Evolutionary conservation across 2,113 vertebrate species (phyloP).

Genomic region (Anoplopoma fimbria): DNA sequence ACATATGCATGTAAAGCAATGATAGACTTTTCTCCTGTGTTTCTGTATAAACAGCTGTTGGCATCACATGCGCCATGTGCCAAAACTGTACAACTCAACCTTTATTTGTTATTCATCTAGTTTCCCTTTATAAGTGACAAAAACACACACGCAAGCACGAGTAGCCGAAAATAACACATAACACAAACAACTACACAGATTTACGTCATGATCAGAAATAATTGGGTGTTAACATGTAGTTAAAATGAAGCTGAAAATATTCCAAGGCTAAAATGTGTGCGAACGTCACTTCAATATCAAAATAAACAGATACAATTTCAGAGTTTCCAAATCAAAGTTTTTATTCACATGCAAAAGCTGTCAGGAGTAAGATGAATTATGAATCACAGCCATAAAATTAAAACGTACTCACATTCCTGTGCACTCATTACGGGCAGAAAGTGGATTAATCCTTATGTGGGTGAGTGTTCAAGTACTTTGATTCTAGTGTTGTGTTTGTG

Average conservation of each 20-base stretch:
- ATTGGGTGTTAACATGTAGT: conserved; percentile 8
- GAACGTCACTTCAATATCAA: conserved; percentile 12
- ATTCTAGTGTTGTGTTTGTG: conserved; percentile 38
- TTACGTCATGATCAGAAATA: conserved; percentile 32
- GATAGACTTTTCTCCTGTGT: conserved; percentile 43
- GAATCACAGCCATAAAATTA: conserved; percentile 48
- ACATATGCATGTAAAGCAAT: conserved; percentile 11
- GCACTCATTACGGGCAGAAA: conserved; percentile 39
- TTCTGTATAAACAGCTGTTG: conserved; percentile 55
- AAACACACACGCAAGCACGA: not conserved
- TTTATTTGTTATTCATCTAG: conserved; percentile 58
- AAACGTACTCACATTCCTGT: conserved; percentile 43
- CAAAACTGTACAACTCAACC: conserved; percentile 34
- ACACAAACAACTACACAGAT: conserved; percentile 46
- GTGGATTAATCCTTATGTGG: conserved; percentile 29
- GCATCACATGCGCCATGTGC: conserved; percentile 40
- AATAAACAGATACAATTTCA: conserved; percentile 44
- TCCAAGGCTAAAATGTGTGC: not conserved
- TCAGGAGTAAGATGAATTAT: conserved; percentile 27
- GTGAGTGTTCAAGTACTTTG: conserved; percentile 49
- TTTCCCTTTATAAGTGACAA: conserved; percentile 33
- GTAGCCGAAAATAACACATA: conserved; percentile 11
- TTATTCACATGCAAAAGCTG: conserved; percentile 34
- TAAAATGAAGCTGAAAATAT: conserved; percentile 15
- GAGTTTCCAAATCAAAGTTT: conserved; percentile 21